Evolutionary conservation across 2,888 invertebrate species (phyloP).

Genomic region (Micoletzkya japonica): DNA sequence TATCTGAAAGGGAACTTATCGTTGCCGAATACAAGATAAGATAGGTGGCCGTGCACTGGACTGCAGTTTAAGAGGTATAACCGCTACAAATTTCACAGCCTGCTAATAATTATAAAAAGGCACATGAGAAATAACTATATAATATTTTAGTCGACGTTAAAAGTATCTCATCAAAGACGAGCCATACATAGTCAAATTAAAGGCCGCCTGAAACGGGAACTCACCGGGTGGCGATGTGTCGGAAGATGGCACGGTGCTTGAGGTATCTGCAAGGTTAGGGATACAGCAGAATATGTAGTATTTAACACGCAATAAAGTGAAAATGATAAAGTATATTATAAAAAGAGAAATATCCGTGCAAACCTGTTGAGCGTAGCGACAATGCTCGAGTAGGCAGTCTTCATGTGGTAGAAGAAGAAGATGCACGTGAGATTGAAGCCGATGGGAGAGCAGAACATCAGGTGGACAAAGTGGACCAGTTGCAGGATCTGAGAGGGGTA

Average conservation of each 20-base stretch:
- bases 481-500: slow-evolving; percentile 12
- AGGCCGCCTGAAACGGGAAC: neutral
- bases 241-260: slow-evolving; percentile 29
- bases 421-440: slow-evolving; percentile 47
- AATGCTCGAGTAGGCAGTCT: slow-evolving; percentile 34
- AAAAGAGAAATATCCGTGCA: too few species aligned
- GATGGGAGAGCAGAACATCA: slow-evolving; percentile 40
- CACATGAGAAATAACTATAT: neutral
- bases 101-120: neutral
- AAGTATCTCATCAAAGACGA: neutral
- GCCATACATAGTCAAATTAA: neutral
- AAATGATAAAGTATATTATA: too few species aligned
- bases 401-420: slow-evolving; percentile 50
- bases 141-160: neutral
- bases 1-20: neutral
- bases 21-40: neutral
- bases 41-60: too few species aligned
- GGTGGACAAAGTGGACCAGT: slow-evolving; percentile 30
- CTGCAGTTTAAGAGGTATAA: too few species aligned
- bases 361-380: slow-evolving; percentile 23
- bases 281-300: too few species aligned
- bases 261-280: slow-evolving; percentile 16
- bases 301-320: too few species aligned
- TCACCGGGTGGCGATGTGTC: slow-evolving; percentile 22
- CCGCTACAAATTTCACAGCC: neutral